These are phyloP conservation scores for Galerucella nymphaeae DNA, from an alignment of 2,888 invertebrate genomes.

Conservation along the genomic window DNA sequence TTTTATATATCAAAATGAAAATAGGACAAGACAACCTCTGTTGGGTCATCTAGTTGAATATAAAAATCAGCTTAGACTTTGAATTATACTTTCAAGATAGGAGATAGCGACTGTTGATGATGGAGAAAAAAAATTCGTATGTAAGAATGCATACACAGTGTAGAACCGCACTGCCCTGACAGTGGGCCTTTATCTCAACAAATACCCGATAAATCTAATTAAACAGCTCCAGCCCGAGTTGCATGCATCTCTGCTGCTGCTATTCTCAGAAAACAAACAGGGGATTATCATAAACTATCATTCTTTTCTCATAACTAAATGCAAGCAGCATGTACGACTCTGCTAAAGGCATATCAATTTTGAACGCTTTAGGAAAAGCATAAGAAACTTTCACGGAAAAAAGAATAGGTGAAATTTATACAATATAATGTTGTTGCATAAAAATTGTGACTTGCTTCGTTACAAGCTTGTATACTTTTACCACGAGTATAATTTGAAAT, in stretches of 20 bases:
- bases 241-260: constrained; percentile 53
- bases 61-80: too few relatives aligned
- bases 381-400: too few relatives aligned
- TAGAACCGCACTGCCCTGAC: constrained; percentile 26
- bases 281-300: constrained; percentile 53
- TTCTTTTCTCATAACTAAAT: constrained; percentile 51
- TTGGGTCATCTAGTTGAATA: too few relatives aligned
- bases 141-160: constrained; percentile 20
- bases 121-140: constrained; percentile 10
- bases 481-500: too few relatives aligned
- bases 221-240: constrained; percentile 49
- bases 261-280: constrained; percentile 54
- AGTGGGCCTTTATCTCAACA: constrained; percentile 43
- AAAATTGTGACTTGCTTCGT: too few relatives aligned
- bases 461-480: too few relatives aligned
- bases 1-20: too few relatives aligned
- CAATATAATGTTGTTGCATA: too few relatives aligned
- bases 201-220: constrained; percentile 59
- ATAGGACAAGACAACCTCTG: too few relatives aligned
- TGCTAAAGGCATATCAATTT: background rate
- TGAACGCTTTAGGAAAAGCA: background rate
- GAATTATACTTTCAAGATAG: background rate
- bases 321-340: constrained; percentile 19
- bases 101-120: background rate
- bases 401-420: too few relatives aligned